Percentiles rank a stretch among this genome's conserved stretches.
Evolutionary conservation across 2,797 vertebrate species (phyloP).

Genomic region (Arctocebus calabarensis): DNA sequence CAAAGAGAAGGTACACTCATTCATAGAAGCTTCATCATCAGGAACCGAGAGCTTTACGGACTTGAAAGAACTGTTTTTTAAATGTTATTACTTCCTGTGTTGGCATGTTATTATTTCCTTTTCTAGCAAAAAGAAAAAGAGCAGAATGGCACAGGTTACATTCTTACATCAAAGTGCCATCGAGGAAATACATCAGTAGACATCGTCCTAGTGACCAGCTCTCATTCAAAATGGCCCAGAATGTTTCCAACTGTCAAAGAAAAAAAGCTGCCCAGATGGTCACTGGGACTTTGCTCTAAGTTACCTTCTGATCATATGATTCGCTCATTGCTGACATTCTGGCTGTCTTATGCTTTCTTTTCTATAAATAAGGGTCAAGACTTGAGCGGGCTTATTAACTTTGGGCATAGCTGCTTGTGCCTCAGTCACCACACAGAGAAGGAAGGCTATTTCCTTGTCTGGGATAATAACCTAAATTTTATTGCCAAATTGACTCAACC

Average conservation of each 20-base stretch:
- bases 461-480: background rate
- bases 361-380: background rate
- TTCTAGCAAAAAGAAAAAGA: background rate
- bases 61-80: background rate
- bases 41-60: background rate
- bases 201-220: background rate
- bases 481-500: background rate
- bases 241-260: background rate
- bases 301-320: background rate
- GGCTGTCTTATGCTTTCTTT: background rate
- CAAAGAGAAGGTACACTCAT: background rate
- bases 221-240: conserved; percentile 13
- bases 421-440: background rate
- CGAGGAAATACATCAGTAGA: background rate
- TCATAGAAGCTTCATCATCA: background rate
- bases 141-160: background rate
- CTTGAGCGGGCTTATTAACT: background rate
- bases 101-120: background rate
- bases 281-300: background rate
- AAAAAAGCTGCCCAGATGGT: background rate
- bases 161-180: background rate
- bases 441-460: background rate
- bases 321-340: background rate
- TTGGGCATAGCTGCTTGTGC: background rate
- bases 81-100: background rate